Percentiles rank a stretch among this genome's conserved stretches.
Evolutionary conservation across 1,140 invertebrate genomes (phyloP).

Genomic region (Agrypnia vestita): DNA sequence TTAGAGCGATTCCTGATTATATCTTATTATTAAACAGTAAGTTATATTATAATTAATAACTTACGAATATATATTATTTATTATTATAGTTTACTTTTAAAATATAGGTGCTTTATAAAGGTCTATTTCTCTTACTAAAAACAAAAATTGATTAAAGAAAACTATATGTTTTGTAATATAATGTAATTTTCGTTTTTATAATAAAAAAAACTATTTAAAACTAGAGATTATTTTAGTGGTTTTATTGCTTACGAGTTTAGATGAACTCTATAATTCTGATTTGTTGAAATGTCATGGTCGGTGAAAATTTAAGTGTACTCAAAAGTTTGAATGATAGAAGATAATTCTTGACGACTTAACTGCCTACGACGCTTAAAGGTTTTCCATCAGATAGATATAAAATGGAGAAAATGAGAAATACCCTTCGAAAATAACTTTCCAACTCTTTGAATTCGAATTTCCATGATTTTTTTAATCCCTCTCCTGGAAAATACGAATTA

Average conservation of each 20-base stretch:
- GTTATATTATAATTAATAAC: background rate
- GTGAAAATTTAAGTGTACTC: conserved; percentile 43
- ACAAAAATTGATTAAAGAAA: too few relatives aligned
- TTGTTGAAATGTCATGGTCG: background rate
- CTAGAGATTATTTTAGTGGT: too few relatives aligned
- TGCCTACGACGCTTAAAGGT: conserved; percentile 24
- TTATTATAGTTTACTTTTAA: too few relatives aligned
- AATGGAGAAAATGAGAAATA: conserved; percentile 4
- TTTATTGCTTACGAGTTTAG: too few relatives aligned
- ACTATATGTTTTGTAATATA: too few relatives aligned
- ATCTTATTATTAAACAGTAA: background rate
- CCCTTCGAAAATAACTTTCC: background rate
- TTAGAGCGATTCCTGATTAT: background rate
- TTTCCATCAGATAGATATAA: conserved; percentile 26
- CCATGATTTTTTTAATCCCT: background rate
- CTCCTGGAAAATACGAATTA: background rate
- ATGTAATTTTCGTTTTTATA: too few relatives aligned
- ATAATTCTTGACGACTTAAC: conserved; percentile 54
- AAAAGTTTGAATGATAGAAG: conserved; percentile 58
- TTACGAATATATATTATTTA: background rate
- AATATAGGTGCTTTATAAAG: too few relatives aligned
- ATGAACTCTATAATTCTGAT: too few relatives aligned
- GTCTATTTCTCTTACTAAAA: too few relatives aligned
- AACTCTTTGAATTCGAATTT: background rate
- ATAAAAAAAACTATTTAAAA: too few relatives aligned